These are phyloP conservation scores for Forbesichthys agassizii DNA, from an alignment of 2,113 vertebrate species.

Conservation along the genomic window DNA sequence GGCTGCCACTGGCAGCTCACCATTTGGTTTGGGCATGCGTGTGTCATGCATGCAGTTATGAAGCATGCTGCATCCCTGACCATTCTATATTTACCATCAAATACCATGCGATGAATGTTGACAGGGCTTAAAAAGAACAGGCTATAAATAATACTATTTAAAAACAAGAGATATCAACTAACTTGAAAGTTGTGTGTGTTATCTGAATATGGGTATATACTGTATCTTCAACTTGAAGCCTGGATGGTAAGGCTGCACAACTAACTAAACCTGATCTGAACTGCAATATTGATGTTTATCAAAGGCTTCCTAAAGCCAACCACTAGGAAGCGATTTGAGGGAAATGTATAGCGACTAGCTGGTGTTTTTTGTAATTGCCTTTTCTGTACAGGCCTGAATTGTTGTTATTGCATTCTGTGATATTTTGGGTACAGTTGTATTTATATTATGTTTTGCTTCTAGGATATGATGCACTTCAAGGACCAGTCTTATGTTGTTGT, in stretches of 20 bases:
- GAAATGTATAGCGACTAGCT: no score
- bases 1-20: background rate
- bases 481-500: no score
- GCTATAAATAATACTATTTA: background rate
- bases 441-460: no score
- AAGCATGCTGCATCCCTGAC: conserved; percentile 59
- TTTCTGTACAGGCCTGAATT: no score
- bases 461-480: no score
- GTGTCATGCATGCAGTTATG: conserved; percentile 35
- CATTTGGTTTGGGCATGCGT: conserved; percentile 40
- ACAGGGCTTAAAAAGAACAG: background rate
- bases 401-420: no score
- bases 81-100: conserved; percentile 17
- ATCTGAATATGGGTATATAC: conserved; percentile 8
- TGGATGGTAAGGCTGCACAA: background rate
- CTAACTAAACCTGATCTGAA: no score
- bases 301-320: no score
- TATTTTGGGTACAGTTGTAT: no score
- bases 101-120: conserved; percentile 65
- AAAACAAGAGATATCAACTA: background rate
- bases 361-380: no score
- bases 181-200: conserved; percentile 14
- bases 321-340: no score
- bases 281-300: no score
- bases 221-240: conserved; percentile 34